A percentile compares a stretch with the other conserved stretches of the same genome.
Conservation (phyloP, 2,797 vertebrate genomes). For the Eurystomus glaucurus region DNA sequence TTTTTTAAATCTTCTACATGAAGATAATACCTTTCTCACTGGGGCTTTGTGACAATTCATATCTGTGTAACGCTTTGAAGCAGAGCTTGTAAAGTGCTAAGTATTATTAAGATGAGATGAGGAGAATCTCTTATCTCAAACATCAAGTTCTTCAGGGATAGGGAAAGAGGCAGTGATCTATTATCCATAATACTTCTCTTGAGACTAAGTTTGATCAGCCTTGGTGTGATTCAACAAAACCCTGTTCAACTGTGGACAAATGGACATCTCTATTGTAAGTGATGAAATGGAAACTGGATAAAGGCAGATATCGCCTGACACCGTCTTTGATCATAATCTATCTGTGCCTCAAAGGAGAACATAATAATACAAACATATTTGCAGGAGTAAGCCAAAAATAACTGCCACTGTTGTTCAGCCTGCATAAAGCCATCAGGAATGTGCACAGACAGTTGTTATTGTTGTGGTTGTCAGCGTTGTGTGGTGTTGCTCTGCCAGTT, state of each 20-base stretch:
- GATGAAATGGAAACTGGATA: conserved; percentile 36
- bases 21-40: conserved; percentile 36
- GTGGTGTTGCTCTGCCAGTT: not conserved
- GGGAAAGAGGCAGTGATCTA: conserved; percentile 50
- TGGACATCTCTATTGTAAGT: conserved; percentile 56
- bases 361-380: conserved; percentile 45
- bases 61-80: conserved; percentile 46
- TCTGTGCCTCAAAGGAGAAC: conserved; percentile 7
- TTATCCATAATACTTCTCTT: conserved; percentile 29
- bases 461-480: not conserved
- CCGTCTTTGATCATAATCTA: conserved; percentile 34
- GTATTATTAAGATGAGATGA: conserved; percentile 67
- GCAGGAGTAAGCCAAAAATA: conserved; percentile 24
- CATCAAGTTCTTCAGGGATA: conserved; percentile 58
- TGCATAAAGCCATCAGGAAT: not conserved
- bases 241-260: conserved; percentile 53
- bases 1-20: conserved; percentile 10
- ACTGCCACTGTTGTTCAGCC: conserved; percentile 8
- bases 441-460: not conserved
- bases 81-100: conserved; percentile 62
- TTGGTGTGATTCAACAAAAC: conserved; percentile 62
- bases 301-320: not conserved
- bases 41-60: conserved; percentile 47
- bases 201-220: conserved; percentile 53
- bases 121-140: conserved; percentile 65